Conservation (phyloP, 2,113 vertebrate genomes). For the Podocnemis expansa region DNA sequence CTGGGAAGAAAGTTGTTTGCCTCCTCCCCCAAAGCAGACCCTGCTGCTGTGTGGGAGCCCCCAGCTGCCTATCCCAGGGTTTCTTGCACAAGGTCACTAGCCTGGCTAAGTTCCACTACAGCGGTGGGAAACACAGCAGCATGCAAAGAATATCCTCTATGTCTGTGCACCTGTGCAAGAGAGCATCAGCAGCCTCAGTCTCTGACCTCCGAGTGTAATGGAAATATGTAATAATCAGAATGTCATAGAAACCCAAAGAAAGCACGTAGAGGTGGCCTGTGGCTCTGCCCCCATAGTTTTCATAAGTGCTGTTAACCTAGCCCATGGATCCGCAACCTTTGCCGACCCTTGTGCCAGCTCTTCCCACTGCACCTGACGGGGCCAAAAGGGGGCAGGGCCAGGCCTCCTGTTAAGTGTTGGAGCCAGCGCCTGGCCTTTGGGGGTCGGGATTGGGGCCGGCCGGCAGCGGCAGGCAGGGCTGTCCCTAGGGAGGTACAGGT, state of each 20-base stretch:
- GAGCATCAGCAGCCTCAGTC: fast-evolving
- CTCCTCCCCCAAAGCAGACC: background rate
- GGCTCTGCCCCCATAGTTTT: background rate
- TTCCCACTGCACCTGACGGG: too few relatives aligned
- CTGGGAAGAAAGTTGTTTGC: background rate
- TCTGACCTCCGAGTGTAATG: background rate
- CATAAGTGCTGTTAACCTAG: background rate
- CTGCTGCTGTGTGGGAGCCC: background rate
- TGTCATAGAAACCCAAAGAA: background rate
- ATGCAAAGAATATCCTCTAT: background rate
- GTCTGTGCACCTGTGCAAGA: too few relatives aligned
- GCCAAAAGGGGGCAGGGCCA: too few relatives aligned
- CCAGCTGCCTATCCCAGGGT: background rate
- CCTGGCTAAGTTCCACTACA: too few relatives aligned
- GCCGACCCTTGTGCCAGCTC: too few relatives aligned
- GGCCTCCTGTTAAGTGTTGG: too few relatives aligned
- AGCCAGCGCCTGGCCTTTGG: too few relatives aligned
- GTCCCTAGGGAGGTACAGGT: too few relatives aligned
- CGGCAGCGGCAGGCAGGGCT: too few relatives aligned
- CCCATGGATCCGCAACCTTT: too few relatives aligned
- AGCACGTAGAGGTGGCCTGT: background rate
- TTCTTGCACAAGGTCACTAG: background rate
- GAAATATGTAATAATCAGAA: background rate
- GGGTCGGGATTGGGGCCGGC: too few relatives aligned
- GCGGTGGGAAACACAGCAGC: background rate